These are phyloP conservation scores for Nycticorax nycticorax DNA, from an alignment of 2,113 vertebrate genomes.

Conservation along the genomic window DNA sequence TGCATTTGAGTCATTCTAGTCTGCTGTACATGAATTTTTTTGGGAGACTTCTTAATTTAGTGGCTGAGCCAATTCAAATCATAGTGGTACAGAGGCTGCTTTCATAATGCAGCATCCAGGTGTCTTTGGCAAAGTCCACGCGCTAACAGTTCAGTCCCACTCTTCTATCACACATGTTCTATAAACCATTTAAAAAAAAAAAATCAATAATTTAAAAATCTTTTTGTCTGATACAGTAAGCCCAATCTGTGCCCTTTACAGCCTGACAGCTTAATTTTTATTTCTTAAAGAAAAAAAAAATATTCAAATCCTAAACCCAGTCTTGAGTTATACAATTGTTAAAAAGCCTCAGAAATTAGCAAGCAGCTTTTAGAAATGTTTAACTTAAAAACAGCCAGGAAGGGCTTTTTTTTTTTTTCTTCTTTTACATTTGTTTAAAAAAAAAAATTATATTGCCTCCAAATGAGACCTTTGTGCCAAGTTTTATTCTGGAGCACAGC, in stretches of 20 bases:
- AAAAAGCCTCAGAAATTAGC: conserved; percentile 50
- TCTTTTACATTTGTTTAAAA: conserved; percentile 58
- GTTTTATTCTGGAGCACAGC: conserved; percentile 38
- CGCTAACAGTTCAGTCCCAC: background rate
- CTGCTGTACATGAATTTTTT: background rate
- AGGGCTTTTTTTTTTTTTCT: background rate
- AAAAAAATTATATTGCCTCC: conserved; percentile 37
- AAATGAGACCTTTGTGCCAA: conserved; percentile 53
- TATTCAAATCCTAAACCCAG: background rate
- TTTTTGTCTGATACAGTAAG: background rate
- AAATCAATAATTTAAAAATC: background rate
- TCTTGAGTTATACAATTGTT: background rate
- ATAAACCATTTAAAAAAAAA: background rate
- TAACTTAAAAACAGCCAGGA: conserved; percentile 59
- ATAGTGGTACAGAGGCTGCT: background rate
- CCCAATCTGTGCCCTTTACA: background rate
- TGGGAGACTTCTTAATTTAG: background rate
- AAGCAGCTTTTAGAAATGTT: conserved; percentile 61
- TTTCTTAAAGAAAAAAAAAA: conserved; percentile 6
- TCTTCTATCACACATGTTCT: background rate
- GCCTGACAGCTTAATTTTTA: conserved; percentile 37
- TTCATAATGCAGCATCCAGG: background rate
- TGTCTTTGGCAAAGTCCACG: background rate
- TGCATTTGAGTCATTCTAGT: background rate
- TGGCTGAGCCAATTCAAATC: background rate